Evolutionary conservation across 2,888 invertebrate genomes (phyloP).

Genomic region (Trichopoda pennipes): DNA sequence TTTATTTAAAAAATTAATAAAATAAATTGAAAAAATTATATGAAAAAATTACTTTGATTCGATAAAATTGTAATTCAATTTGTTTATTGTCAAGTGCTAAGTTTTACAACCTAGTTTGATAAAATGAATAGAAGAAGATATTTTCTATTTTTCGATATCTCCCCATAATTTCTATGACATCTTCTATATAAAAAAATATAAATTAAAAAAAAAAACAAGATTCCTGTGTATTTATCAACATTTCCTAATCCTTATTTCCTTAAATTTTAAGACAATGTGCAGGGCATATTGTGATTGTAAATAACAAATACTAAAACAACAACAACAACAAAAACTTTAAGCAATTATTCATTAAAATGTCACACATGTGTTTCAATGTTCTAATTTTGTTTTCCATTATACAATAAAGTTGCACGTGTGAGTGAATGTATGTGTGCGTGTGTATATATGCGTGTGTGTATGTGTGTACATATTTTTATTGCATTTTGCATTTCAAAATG

Average conservation of each 20-base stretch:
- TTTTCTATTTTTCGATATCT: no score
- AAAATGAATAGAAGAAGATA: no score
- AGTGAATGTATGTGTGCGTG: not conserved
- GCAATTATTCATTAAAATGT: slow-evolving; percentile 67
- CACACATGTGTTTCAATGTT: slow-evolving; percentile 58
- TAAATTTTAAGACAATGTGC: not conserved
- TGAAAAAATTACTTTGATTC: no score
- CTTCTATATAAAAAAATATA: no score
- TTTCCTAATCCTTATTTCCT: slow-evolving; percentile 14
- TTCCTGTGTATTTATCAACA: not conserved
- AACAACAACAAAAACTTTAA: slow-evolving; percentile 19
- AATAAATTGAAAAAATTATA: no score
- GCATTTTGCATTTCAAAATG: slow-evolving; percentile 43
- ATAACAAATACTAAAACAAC: not conserved
- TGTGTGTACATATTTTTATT: slow-evolving; percentile 1
- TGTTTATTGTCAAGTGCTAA: no score
- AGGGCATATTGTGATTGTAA: slow-evolving; percentile 6
- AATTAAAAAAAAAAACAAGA: not conserved
- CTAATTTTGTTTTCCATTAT: not conserved
- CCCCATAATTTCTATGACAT: no score
- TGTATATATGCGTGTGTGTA: not conserved
- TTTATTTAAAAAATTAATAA: no score
- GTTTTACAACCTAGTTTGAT: no score
- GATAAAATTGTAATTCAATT: no score
- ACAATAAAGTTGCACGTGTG: not conserved